These are phyloP conservation scores for Synergus laeviventris DNA, from an alignment of 2,888 invertebrate genomes.

Conservation along the genomic window DNA sequence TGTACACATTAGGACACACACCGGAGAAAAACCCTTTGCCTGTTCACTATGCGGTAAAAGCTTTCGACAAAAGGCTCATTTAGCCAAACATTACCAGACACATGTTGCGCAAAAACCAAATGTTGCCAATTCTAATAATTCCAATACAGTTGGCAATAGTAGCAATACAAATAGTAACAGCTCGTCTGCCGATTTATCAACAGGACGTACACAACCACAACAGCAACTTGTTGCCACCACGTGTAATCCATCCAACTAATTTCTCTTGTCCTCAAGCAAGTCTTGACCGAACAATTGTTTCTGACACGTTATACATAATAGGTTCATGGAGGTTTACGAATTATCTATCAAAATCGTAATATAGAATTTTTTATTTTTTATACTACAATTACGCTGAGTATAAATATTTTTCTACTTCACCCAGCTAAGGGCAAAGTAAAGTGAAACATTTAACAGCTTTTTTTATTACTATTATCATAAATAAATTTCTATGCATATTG, in stretches of 20 bases:
- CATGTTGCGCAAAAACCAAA: conserved; percentile 90
- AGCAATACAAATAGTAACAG: conserved; percentile 54
- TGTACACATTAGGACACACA: conserved; percentile 98
- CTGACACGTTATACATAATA: too few species aligned
- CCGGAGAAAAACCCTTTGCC: conserved; percentile 97
- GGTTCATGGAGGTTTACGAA: too few species aligned
- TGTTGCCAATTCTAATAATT: conserved; percentile 79
- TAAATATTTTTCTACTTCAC: not conserved
- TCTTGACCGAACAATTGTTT: not conserved
- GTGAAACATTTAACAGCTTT: not conserved
- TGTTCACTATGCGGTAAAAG: conserved; percentile 96
- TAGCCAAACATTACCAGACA: conserved; percentile 95
- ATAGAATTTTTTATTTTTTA: conserved; percentile 3
- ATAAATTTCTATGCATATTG: not conserved
- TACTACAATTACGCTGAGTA: not conserved
- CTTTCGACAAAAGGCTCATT: conserved; percentile 93
- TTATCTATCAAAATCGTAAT: too few species aligned
- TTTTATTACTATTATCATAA: not conserved
- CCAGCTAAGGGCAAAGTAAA: not conserved
- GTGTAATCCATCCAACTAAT: conserved; percentile 50
- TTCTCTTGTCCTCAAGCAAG: not conserved
- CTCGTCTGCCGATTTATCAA: conserved; percentile 48
- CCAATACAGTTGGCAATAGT: conserved; percentile 74
- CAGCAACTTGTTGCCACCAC: conserved; percentile 46
- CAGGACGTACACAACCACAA: conserved; percentile 48